A percentile compares a stretch with the other conserved stretches of the same genome.
Conservation (phyloP, 1,140 invertebrate species). For the Lordiphosa stackelbergi region DNA sequence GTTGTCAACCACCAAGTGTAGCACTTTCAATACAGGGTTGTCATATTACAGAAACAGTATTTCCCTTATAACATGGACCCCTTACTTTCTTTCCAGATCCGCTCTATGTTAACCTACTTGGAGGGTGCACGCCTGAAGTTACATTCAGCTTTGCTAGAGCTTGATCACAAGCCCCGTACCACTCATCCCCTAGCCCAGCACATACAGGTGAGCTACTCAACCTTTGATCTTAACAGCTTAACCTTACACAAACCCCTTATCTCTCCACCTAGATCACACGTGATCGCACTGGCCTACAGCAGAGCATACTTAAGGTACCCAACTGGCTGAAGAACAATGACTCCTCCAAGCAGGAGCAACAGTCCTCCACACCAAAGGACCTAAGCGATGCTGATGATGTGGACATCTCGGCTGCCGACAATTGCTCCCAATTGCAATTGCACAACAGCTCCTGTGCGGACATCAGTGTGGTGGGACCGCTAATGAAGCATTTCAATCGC, state of each 20-base stretch:
- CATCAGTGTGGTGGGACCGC: conserved; percentile 36
- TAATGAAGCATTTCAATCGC: conserved; percentile 58
- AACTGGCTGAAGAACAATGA: conserved; percentile 85
- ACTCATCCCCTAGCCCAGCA: conserved; percentile 90
- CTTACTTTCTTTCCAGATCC: conserved; percentile 82
- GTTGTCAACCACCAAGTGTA: too few relatives aligned
- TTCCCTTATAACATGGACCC: not conserved
- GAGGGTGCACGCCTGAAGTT: conserved; percentile 94
- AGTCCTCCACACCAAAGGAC: conserved; percentile 39
- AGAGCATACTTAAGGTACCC: conserved; percentile 91
- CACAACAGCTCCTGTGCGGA: conserved; percentile 59
- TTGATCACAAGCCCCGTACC: conserved; percentile 86
- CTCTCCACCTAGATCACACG: conserved; percentile 82
- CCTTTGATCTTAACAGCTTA: not conserved
- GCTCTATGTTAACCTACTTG: conserved; percentile 93
- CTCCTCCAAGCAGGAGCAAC: conserved; percentile 60
- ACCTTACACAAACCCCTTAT: too few relatives aligned
- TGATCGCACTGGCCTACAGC: conserved; percentile 92
- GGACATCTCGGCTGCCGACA: conserved; percentile 23
- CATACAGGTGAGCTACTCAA: conserved; percentile 78
- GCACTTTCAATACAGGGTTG: too few relatives aligned
- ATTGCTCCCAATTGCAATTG: conserved; percentile 45
- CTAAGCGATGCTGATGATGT: conserved; percentile 70
- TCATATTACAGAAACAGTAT: too few relatives aligned
- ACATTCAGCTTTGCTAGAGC: conserved; percentile 86